Base-by-base conservation (phyloP, 2,888 invertebrate genomes). In the Scaptomyza polygonia region DNA sequence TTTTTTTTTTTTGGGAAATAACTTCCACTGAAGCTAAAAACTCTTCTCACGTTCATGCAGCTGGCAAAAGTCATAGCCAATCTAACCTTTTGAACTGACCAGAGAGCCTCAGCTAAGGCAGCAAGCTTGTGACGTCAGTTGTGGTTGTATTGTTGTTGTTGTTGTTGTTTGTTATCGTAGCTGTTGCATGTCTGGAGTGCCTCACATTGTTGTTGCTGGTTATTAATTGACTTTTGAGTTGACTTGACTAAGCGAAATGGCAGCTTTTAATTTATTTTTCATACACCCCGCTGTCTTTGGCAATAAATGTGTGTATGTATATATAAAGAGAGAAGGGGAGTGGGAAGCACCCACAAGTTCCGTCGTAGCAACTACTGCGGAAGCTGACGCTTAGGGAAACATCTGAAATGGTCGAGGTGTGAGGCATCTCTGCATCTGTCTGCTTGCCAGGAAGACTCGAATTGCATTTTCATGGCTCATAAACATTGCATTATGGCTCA, bases 191-290 rank as follows among this genome's bases (percentile, higher is more conserved):
- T 61, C 61, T 61, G 58, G 43, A 59, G 58, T 39, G 21, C 29
- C 14, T 11, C 36, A 6, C 21, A 11, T 63, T 67, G 67, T 71
- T 69, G 39, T 53, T 63, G 47, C 9, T 72, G 80, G 85, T 84
- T 88, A 86, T 84, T 84, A 84, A 88, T 84, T 88, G 84, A 88
- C 84, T 84, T 88, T 88, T 84, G 79, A 86, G 87, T 88, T 84
- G 84, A 88, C 88, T 84, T 53, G 81, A 65, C 71, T 64, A 71
- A 59, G 79, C 65, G 64, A 86, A 86, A 84, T 75, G 82, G 66
- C 83, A 76, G 79, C 57, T 67, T 81, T 86, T 86, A 86, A 84
- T 86, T 84, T 84, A 84, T 88, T 69, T 77, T 79, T 67, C 79
- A 84, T 88, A 86, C 84, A 87, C 87, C 87, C 84, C 78, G 78